Evolutionary conservation across 2,113 vertebrate species (phyloP), one percentile per base, ranked within the genome.

Genomic region (Phrynosoma blainvillii): DNA sequence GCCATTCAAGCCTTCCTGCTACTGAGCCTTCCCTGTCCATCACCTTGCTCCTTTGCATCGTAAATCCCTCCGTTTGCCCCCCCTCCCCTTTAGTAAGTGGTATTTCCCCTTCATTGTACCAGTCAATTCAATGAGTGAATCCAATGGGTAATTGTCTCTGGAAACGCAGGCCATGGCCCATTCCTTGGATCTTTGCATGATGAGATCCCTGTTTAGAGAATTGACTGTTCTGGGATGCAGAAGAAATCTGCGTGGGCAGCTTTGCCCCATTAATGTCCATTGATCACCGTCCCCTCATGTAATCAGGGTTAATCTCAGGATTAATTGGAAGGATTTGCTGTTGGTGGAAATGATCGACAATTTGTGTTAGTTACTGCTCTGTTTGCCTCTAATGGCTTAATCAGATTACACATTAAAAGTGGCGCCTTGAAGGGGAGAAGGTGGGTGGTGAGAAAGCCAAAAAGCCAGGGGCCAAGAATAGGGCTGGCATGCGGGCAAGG

Each of bases 221-320:
- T 91, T 93, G 94, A 95, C 94, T 91, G 85, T 56, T 91, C 87
- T 82, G 87, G 92, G 92, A 92, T 93, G 92, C 85, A 91, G 84
- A 92, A 79, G 92, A 93, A 91, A 92, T 92, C 83, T 86, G 91
- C 90, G 93, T 92, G 94, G 94, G 92, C 88, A 91, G 95, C 93
- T 95, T 93, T 95, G 74, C 91, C 92, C 95, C 93, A 94, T 94
- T 95, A 95, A 93, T 90, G 91, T 36, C 92, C 92, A 95, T 95
- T 94, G 95, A 96, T 96, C 94, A 93, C 94, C 90, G 92, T 93
- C 90, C 93, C 94, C 25, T 84, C 75, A 82, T 91, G 91, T 95
- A 95, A 95, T 95, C 94, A 93, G 95, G 94, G 95, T 95, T 96
- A 96, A 96, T 94, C 94, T 95, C 93, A 20, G 94, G 94, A 95